Evolutionary conservation across 2,113 vertebrate species (phyloP), one percentile per base, ranked within the genome.

Genomic region (Rhadina sibilatrix): DNA sequence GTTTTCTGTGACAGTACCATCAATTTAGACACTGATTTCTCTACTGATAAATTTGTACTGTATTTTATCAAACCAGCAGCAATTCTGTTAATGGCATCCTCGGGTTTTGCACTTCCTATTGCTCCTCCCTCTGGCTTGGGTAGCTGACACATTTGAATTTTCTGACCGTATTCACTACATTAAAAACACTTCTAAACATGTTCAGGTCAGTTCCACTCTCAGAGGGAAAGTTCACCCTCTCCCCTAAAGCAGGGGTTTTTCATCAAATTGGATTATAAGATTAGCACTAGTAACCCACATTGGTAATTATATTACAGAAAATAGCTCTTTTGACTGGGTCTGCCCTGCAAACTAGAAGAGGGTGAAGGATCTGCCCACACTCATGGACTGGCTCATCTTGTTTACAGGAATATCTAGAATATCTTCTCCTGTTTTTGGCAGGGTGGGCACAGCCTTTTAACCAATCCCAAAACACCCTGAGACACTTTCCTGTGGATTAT

Each of bases 261-360:
- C 42, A 54, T 84, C 52, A 84, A 70, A 91, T 31, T 87, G 81
- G 81, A 89, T 96, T 96, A 87, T 63, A 83, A 74, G 46, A 87
- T 92, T 83, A 91, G 54, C 54, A 61, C 68, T 76, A 89, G 68
- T 74, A 87, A 91, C 64, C 30, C 42, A 81, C 52, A 52, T 14
- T 63, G 35, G 60, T 37, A 83, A 81, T 61, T 77, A 77, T n/a
- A 50, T 49, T 25, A 30, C 3, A 78, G 35, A 70, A 95, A 89
- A 87, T 12, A 81, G 37, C 19, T 87, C 50, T 70, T 88, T 44
- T 40, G 61, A 22, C 53, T 69, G 14, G 52, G 35, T 53, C 50
- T 53, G 7, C 59, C 37, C 50, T 42, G 27, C 28, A 46, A 30
- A 35, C 20, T 63, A 33, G 23, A 90, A 37, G 10, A 49, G 11